Conservation (phyloP, 35 echinoderm and acorn worm genomes). For the Apostichopus californicus region DNA sequence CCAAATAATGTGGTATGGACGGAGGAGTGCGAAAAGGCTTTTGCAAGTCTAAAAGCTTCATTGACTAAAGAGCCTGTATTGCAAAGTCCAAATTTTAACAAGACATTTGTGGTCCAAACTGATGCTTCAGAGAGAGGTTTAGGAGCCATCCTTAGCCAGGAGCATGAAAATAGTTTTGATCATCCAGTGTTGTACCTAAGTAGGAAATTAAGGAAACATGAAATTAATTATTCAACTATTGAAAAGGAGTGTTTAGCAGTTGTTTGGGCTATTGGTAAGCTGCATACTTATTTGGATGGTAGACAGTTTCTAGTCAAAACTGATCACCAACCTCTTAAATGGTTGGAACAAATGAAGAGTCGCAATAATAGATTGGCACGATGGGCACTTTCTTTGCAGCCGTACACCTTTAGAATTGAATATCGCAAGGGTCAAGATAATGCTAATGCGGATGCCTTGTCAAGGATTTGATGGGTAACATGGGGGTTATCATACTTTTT, state of each 20-base stretch:
- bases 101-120: constrained; percentile 50
- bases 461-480: background rate
- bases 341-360: constrained; percentile 12
- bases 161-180: background rate
- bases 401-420: background rate
- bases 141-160: constrained; percentile 50
- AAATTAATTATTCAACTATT: constrained; percentile 34
- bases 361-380: background rate
- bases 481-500: too few species aligned
- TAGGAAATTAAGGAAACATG: background rate
- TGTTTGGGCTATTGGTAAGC: constrained; percentile 57
- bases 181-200: constrained; percentile 55
- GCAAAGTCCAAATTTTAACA: constrained; percentile 42
- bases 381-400: constrained; percentile 13
- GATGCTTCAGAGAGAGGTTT: constrained; percentile 58
- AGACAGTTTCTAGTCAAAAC: constrained; percentile 29
- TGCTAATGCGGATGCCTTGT: constrained; percentile 33
- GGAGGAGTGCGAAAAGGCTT: constrained; percentile 35
- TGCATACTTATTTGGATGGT: constrained; percentile 22
- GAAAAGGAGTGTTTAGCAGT: constrained; percentile 62
- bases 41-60: constrained; percentile 6
- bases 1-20: constrained; percentile 50
- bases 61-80: constrained; percentile 36
- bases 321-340: constrained; percentile 39
- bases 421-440: constrained; percentile 30